These are phyloP conservation scores for Abrostola triplasia DNA, from an alignment of 2,888 invertebrate genomes.

Conservation along the genomic window DNA sequence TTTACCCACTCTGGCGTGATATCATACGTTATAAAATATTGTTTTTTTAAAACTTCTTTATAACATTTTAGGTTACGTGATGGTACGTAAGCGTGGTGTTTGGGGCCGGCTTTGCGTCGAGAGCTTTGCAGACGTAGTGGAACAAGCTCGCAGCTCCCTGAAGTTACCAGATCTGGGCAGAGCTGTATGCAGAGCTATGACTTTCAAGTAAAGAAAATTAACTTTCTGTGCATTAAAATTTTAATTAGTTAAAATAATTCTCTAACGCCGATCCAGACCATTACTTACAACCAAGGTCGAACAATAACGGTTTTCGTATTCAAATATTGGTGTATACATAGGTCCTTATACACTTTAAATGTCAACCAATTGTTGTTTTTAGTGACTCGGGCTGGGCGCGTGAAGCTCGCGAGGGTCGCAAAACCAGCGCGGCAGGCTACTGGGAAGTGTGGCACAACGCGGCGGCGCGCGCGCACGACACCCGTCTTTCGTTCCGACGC, in stretches of 20 bases:
- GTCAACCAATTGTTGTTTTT: slow-evolving; percentile 21
- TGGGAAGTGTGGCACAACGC: slow-evolving; percentile 89
- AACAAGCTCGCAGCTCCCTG: slow-evolving; percentile 88
- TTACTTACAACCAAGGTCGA: no score
- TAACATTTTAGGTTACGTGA: slow-evolving; percentile 88
- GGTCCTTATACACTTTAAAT: no score
- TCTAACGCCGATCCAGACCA: no score
- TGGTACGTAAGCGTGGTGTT: slow-evolving; percentile 92
- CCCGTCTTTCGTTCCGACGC: slow-evolving; percentile 90
- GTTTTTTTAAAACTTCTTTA: slow-evolving; percentile 1
- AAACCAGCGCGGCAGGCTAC: slow-evolving; percentile 80
- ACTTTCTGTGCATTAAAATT: background rate
- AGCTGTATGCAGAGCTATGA: slow-evolving; percentile 93
- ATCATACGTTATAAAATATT: background rate
- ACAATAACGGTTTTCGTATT: no score
- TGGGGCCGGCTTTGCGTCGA: slow-evolving; percentile 94
- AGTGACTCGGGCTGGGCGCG: slow-evolving; percentile 81
- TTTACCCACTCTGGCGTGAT: no score
- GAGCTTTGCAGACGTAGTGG: slow-evolving; percentile 89
- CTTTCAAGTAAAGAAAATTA: slow-evolving; percentile 89
- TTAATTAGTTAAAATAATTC: no score
- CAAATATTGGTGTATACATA: no score
- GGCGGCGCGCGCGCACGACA: slow-evolving; percentile 86
- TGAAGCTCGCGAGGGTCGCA: slow-evolving; percentile 81
- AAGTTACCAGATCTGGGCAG: slow-evolving; percentile 91